Evolutionary conservation across 2,888 invertebrate species (phyloP).

Genomic region (Tachystola acroxantha): DNA sequence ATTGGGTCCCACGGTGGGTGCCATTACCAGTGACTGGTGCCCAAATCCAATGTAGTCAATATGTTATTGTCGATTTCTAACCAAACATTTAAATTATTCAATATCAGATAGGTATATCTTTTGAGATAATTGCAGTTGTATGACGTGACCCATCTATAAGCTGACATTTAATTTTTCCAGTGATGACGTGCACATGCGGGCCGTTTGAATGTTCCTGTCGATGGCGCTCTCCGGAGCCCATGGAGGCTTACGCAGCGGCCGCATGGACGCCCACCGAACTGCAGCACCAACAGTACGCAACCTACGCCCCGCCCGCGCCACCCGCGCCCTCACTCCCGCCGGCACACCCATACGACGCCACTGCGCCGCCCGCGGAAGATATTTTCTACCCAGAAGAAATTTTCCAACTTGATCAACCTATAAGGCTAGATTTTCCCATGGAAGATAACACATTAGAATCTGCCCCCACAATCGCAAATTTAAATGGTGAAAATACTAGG

Average conservation of each 20-base stretch:
- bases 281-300: conserved; percentile 47
- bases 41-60: too few species aligned
- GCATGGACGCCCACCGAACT: conserved; percentile 54
- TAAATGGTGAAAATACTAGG: conserved; percentile 84
- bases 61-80: too few species aligned
- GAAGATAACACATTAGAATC: conserved; percentile 76
- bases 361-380: conserved; percentile 72
- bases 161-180: too few species aligned
- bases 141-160: too few species aligned
- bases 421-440: conserved; percentile 80
- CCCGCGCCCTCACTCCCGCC: conserved; percentile 50
- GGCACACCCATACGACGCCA: conserved; percentile 77
- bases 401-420: conserved; percentile 86
- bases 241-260: conserved; percentile 48
- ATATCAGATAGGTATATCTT: too few species aligned
- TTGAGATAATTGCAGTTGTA: too few species aligned
- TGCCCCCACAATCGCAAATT: conserved; percentile 83
- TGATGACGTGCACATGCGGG: conserved; percentile 83
- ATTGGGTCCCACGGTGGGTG: too few species aligned
- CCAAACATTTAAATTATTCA: too few species aligned
- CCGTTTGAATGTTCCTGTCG: conserved; percentile 86
- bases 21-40: too few species aligned
- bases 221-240: conserved; percentile 49
- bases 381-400: conserved; percentile 88
- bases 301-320: conserved; percentile 44